Conservation (phyloP, 1,140 invertebrate species). For the Colletes gigas region DNA sequence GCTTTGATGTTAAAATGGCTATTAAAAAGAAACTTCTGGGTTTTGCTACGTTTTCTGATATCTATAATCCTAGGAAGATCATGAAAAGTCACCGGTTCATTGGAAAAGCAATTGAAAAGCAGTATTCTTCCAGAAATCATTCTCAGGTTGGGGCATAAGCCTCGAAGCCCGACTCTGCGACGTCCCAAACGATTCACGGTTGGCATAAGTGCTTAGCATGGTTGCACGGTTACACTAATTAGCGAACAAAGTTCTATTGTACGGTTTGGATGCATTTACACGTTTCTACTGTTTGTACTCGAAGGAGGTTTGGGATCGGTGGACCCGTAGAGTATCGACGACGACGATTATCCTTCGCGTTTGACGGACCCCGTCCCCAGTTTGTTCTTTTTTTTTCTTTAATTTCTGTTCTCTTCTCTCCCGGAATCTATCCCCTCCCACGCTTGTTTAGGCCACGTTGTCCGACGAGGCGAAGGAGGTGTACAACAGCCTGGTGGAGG, state of each 20-base stretch:
- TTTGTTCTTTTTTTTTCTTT: conserved; percentile 74
- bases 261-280: conserved; percentile 77
- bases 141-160: too few relatives aligned
- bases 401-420: conserved; percentile 74
- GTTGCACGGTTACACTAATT: conserved; percentile 66
- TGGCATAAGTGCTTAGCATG: conserved; percentile 70
- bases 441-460: conserved; percentile 85
- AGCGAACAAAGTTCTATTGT: conserved; percentile 59
- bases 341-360: conserved; percentile 1
- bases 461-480: conserved; percentile 93
- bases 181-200: too few relatives aligned
- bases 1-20: too few relatives aligned
- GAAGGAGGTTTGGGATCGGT: conserved; percentile 32
- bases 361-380: conserved; percentile 12
- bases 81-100: too few relatives aligned
- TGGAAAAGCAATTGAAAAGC: too few relatives aligned
- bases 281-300: conserved; percentile 75
- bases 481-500: conserved; percentile 94
- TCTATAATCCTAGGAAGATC: too few relatives aligned
- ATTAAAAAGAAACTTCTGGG: too few relatives aligned
- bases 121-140: too few relatives aligned
- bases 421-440: conserved; percentile 70
- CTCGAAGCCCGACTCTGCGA: too few relatives aligned
- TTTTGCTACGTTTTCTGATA: too few relatives aligned
- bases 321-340: conserved; percentile 22